Percentiles rank a stretch among this genome's conserved stretches.
Evolutionary conservation across 2,113 vertebrate genomes (phyloP).

Genomic region (Rhynchopsitta pachyrhyncha): DNA sequence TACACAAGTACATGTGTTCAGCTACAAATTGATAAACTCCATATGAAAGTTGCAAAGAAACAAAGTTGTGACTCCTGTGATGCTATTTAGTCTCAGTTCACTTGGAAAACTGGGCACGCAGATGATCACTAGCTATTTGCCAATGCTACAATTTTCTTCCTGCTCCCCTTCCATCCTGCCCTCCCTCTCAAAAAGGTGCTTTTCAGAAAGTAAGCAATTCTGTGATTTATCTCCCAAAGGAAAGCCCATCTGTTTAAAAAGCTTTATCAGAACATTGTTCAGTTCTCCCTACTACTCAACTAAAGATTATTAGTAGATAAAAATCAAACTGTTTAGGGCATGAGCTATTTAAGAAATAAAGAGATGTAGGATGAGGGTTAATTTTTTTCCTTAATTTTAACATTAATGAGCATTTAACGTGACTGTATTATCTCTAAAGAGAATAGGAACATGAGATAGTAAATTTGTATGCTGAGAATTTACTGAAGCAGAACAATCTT

Average conservation of each 20-base stretch:
- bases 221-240: not conserved
- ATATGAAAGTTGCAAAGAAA: not conserved
- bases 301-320: constrained; percentile 29
- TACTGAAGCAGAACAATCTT: constrained; percentile 36
- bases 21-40: not conserved
- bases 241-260: not conserved
- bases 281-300: not conserved
- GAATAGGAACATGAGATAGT: constrained; percentile 6
- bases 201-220: not conserved
- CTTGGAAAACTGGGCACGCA: not conserved
- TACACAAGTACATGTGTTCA: fast-evolving
- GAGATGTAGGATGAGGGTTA: not conserved
- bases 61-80: not conserved
- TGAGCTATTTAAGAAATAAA: constrained; percentile 45
- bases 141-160: not conserved
- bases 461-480: constrained; percentile 37
- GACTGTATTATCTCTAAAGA: constrained; percentile 29
- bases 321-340: not conserved
- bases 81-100: not conserved
- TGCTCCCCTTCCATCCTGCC: not conserved
- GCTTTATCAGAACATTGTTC: not conserved
- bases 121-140: not conserved
- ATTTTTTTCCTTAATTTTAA: not conserved
- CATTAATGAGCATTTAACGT: constrained; percentile 38
- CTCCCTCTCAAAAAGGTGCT: not conserved